Evolutionary conservation across 1,140 invertebrate genomes (phyloP).

Genomic region (Phymastichus coffea): DNA sequence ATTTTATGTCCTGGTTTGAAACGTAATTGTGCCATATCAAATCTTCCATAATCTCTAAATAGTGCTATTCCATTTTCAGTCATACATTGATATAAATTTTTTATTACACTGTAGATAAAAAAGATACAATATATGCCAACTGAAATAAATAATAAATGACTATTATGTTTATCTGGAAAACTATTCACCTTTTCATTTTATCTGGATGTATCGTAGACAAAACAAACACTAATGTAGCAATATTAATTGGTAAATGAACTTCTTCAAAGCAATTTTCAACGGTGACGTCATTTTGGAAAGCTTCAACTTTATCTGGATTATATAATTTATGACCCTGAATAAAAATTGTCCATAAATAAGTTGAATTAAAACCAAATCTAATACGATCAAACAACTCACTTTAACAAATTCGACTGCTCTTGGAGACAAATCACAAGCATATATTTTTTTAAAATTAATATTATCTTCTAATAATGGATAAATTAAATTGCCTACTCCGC

Average conservation of each 20-base stretch:
- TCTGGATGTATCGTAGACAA: conserved; percentile 76
- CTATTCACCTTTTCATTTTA: conserved; percentile 67
- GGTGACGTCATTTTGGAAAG: conserved; percentile 76
- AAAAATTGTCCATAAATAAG: background rate
- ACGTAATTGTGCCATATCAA: conserved; percentile 95
- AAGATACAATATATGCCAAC: conserved; percentile 9
- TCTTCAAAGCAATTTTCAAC: conserved; percentile 62
- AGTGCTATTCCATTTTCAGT: conserved; percentile 82
- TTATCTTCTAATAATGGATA: conserved; percentile 88
- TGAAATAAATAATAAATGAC: conserved; percentile 15
- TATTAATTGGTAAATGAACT: conserved; percentile 62
- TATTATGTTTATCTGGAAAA: conserved; percentile 13
- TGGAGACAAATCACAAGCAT: conserved; percentile 93
- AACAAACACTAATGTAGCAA: conserved; percentile 77
- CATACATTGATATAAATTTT: conserved; percentile 70
- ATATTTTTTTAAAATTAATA: conserved; percentile 69
- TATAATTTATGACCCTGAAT: conserved; percentile 58
- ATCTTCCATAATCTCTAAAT: conserved; percentile 96
- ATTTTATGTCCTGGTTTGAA: conserved; percentile 93
- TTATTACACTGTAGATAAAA: conserved; percentile 61
- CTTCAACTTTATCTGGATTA: conserved; percentile 65
- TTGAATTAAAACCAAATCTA: background rate
- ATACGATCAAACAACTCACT: conserved; percentile 52
- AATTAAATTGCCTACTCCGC: conserved; percentile 96
- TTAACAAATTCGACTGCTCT: conserved; percentile 88